Conservation (phyloP, 2,113 vertebrate species). For the Argyrosomus japonicus region DNA sequence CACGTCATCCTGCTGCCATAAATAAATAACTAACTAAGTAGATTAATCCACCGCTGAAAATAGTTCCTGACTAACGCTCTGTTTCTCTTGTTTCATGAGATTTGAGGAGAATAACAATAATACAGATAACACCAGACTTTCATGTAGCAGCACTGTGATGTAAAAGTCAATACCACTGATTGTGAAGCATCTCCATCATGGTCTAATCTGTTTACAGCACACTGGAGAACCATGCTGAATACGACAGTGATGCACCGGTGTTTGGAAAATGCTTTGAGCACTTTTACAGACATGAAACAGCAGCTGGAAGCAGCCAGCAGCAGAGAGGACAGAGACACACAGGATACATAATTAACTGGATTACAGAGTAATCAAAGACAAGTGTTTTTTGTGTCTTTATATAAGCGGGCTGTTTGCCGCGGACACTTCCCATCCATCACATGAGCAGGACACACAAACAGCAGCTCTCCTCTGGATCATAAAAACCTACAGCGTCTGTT, state of each 20-base stretch:
- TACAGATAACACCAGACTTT: no score
- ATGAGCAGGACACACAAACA: slow-evolving; percentile 16
- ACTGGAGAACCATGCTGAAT: neutral
- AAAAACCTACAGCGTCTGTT: neutral
- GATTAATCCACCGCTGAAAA: no score
- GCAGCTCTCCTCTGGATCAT: neutral
- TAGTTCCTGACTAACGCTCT: neutral
- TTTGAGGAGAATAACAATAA: neutral
- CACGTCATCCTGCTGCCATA: neutral
- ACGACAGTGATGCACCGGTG: neutral
- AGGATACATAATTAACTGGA: neutral
- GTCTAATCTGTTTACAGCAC: neutral
- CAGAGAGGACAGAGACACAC: neutral
- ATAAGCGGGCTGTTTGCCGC: neutral
- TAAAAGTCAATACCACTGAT: neutral
- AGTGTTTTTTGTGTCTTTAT: neutral
- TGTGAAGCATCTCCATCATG: neutral
- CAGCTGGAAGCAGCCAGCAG: neutral
- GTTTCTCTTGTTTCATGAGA: neutral
- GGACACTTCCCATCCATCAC: neutral
- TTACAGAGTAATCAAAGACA: neutral
- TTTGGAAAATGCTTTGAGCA: slow-evolving; percentile 17
- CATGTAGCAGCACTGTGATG: neutral
- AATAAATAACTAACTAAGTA: no score
- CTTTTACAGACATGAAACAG: slow-evolving; percentile 24